These are phyloP conservation scores for Atta cephalotes DNA, from an alignment of 1,140 invertebrate genomes.

Conservation along the genomic window DNA sequence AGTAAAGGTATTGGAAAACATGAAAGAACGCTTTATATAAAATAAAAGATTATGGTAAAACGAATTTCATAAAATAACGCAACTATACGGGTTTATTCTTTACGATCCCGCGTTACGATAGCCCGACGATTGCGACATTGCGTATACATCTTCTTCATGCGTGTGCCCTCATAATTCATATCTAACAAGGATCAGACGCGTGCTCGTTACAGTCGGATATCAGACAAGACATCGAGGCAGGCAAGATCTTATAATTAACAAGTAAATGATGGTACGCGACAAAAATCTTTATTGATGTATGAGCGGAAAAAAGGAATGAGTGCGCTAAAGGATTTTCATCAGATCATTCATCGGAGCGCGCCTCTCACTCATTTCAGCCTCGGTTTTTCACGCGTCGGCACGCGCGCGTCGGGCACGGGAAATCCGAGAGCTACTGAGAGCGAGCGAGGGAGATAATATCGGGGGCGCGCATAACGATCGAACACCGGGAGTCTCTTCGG, in stretches of 20 bases:
- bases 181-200: slow-evolving; percentile 24
- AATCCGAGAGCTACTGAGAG: slow-evolving; percentile 43
- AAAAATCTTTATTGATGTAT: not conserved
- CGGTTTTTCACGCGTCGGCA: slow-evolving; percentile 48
- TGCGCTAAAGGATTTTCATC: not conserved
- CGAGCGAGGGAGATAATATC: slow-evolving; percentile 59
- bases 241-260: slow-evolving; percentile 30
- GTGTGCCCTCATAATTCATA: slow-evolving; percentile 26
- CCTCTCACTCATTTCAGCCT: not conserved
- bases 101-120: slow-evolving; percentile 30
- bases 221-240: not conserved
- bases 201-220: slow-evolving; percentile 1
- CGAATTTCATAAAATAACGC: not conserved
- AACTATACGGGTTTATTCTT: not conserved
- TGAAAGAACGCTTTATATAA: slow-evolving; percentile 7
- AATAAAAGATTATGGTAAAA: slow-evolving; percentile 17
- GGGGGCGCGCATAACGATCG: slow-evolving; percentile 62
- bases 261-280: not conserved
- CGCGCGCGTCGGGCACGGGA: slow-evolving; percentile 36
- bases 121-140: not conserved
- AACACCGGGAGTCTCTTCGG: slow-evolving; percentile 67
- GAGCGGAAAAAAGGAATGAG: not conserved
- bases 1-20: not conserved
- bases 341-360: not conserved
- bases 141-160: slow-evolving; percentile 1